A percentile compares a stretch with the other conserved stretches of the same genome.
These are phyloP conservation scores for Dolichomitus sp. DNA, from an alignment of 2,888 invertebrate genomes.

Conservation along the genomic window DNA sequence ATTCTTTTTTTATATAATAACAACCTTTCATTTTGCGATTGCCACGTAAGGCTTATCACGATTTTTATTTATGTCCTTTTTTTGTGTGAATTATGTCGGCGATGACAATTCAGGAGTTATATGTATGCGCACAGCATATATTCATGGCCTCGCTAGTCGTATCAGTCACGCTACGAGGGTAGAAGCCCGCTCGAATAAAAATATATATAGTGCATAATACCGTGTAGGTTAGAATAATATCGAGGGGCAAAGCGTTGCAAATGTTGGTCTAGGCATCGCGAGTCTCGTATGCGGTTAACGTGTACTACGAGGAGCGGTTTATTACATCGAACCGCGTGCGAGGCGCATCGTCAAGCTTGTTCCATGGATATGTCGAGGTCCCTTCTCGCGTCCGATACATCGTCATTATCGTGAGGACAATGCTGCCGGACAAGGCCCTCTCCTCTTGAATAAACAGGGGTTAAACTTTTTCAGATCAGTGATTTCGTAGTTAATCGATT, in stretches of 20 bases:
- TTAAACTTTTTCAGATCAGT: conserved; percentile 68
- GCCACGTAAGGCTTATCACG: conserved; percentile 46
- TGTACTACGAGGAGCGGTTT: conserved; percentile 39
- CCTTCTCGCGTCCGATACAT: conserved; percentile 50
- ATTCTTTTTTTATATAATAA: conserved; percentile 29
- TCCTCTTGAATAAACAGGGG: conserved; percentile 67
- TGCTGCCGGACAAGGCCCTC: conserved; percentile 45
- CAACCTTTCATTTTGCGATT: conserved; percentile 45
- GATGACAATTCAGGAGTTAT: conserved; percentile 62
- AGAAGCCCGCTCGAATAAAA: conserved; percentile 61
- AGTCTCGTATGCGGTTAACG: conserved; percentile 15
- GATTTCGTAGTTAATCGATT: conserved; percentile 73
- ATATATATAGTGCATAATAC: conserved; percentile 36
- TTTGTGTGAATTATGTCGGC: conserved; percentile 60
- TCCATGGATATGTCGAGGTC: conserved; percentile 16
- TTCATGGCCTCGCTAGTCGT: conserved; percentile 63
- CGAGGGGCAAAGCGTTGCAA: conserved; percentile 58
- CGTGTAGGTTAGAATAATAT: conserved; percentile 56
- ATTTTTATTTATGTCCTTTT: conserved; percentile 43
- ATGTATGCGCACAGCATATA: conserved; percentile 35
- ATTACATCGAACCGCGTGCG: conserved; percentile 8
- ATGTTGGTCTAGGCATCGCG: conserved; percentile 57
- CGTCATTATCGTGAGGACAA: conserved; percentile 68
- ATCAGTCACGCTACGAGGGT: conserved; percentile 66
- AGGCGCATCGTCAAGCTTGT: conserved; percentile 16